Base-by-base conservation (phyloP, 1,140 invertebrate genomes). In the Drosophila ironensis region DNA sequence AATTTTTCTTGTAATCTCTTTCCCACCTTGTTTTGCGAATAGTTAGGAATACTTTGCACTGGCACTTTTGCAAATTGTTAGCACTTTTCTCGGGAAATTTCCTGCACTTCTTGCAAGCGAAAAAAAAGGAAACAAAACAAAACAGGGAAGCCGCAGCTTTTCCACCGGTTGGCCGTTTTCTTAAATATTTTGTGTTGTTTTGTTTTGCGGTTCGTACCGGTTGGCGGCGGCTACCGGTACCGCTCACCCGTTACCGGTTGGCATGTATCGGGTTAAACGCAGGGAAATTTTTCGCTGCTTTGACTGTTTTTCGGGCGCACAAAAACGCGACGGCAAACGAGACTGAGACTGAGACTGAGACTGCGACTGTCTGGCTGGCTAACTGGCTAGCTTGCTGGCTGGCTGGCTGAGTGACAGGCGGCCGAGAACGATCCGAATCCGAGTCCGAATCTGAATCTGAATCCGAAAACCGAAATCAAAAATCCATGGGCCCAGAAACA, bases 311-410 rank as follows among this genome's bases (percentile, higher is more conserved):
- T 30, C n/a, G 30, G 14, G 30, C 30, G 11, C n/a, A 12, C 30
- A 14, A 33, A 33, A 33, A 33, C 30, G n/a, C n/a, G n/a, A 12
- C 30, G 11, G 30, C 1, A 33, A 33, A 33, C 30, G 30, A n/a
- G 30, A 33, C 14, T 12, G 14, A 33, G 14, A 33, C 30, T n/a
- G n/a, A n/a, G n/a, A n/a, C n/a, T n/a, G n/a, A n/a, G n/a, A n/a
- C n/a, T n/a, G n/a, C n/a, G n/a, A n/a, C n/a, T n/a, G n/a, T n/a
- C 4, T 14, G 2, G 2, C 14, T 37, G 12, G 4, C n/a, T n/a
- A n/a, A n/a, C n/a, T n/a, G n/a, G 2, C 2, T 5, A 22, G 20
- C 20, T 53, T 42, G 60, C 48, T 40, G 41, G 46, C 4, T 14
- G 2, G 2, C 14, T 37, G 12, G 4, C 12, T 37, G 33, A 37